Conservation (phyloP, 2,113 vertebrate species). For the Notothenia rossii region DNA sequence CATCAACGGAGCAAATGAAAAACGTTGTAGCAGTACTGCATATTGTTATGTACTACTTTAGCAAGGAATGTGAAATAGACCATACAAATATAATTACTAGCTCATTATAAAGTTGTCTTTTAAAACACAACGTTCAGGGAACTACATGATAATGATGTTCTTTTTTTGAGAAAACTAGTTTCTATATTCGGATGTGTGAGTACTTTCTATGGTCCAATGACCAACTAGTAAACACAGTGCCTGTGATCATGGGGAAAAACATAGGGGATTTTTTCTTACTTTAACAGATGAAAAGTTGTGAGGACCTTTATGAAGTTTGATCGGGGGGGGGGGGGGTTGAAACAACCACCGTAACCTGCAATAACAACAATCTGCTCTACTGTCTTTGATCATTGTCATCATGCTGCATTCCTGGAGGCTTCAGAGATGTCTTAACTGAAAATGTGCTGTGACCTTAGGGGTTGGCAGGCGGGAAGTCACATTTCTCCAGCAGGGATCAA, state of each 20-base stretch:
- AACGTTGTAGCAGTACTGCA: neutral
- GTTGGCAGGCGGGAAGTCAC: constrained; percentile 23
- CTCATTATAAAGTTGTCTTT: neutral
- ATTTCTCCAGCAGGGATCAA: constrained; percentile 50
- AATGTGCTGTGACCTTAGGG: constrained; percentile 6
- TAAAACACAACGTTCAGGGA: neutral
- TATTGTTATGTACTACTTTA: no score
- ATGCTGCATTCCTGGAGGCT: constrained; percentile 6
- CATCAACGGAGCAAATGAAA: neutral
- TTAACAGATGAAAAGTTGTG: neutral
- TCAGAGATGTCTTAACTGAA: constrained; percentile 9
- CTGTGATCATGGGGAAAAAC: neutral
- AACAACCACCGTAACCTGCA: constrained; percentile 17
- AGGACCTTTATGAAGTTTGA: neutral
- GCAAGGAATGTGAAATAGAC: neutral
- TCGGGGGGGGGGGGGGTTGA: neutral
- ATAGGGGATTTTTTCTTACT: neutral
- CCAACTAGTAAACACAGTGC: neutral
- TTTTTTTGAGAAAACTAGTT: neutral
- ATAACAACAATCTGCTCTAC: constrained; percentile 17
- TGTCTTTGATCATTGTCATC: constrained; percentile 13
- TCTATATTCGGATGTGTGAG: neutral
- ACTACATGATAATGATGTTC: neutral
- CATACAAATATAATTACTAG: neutral
- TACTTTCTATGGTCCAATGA: neutral